Percentiles rank a stretch among this genome's conserved stretches.
These are phyloP conservation scores for Megathymus violae DNA, from an alignment of 1,140 invertebrate genomes.

Conservation along the genomic window DNA sequence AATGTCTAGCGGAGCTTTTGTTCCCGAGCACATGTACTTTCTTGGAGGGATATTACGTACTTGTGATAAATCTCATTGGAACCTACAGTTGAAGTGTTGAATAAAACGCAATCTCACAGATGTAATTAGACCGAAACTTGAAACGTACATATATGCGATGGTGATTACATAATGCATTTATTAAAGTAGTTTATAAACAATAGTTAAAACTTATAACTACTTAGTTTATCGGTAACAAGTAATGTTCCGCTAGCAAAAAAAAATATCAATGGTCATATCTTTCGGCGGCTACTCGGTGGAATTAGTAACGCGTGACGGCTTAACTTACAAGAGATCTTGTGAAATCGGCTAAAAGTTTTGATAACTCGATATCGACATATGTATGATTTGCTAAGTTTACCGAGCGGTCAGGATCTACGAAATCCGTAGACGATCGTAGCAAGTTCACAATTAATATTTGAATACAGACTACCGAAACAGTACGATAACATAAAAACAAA, in stretches of 20 bases:
- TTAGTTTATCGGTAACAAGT: slow-evolving; percentile 2
- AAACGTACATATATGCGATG: background rate
- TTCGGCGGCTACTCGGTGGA: background rate
- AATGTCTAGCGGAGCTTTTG: slow-evolving; percentile 9
- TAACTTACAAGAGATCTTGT: slow-evolving; percentile 4
- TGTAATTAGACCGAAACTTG: background rate
- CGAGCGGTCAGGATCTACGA: slow-evolving; percentile 42
- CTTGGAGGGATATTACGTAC: slow-evolving; percentile 11
- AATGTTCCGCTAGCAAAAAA: background rate
- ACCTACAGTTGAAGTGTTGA: background rate
- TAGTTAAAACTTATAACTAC: slow-evolving; percentile 10
- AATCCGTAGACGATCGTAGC: slow-evolving; percentile 56
- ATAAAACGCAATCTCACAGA: background rate
- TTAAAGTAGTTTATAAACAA: background rate
- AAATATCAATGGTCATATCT: slow-evolving; percentile 1
- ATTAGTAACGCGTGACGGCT: background rate
- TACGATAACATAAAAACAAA: slow-evolving; percentile 25
- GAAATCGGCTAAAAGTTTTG: slow-evolving; percentile 23
- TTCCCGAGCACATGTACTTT: slow-evolving; percentile 4
- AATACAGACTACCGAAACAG: background rate
- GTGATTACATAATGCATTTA: background rate
- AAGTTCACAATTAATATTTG: slow-evolving; percentile 5
- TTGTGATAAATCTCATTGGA: slow-evolving; percentile 4
- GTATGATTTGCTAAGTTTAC: background rate
- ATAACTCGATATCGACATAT: slow-evolving; percentile 5